A percentile compares a stretch with the other conserved stretches of the same genome.
Conservation (phyloP, 1,140 invertebrate species). For the Neoseiulus cucumeris region DNA sequence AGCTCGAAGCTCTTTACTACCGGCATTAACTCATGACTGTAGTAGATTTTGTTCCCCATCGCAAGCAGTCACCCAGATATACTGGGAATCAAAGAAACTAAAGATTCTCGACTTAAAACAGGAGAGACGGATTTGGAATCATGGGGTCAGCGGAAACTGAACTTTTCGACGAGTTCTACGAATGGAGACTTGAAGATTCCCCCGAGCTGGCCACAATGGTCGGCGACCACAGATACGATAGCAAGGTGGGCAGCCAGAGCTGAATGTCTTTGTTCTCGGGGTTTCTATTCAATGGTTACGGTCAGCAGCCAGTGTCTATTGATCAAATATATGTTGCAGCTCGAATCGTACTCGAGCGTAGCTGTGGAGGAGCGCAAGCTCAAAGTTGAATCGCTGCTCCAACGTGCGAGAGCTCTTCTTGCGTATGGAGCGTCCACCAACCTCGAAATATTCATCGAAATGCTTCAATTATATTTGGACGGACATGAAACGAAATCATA, state of each 20-base stretch:
- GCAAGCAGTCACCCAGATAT: too few relatives aligned
- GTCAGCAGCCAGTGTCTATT: background rate
- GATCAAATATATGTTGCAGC: too few relatives aligned
- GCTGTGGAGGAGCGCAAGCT: background rate
- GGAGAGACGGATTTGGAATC: too few relatives aligned
- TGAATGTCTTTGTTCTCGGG: background rate
- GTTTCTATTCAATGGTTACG: background rate
- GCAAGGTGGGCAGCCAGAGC: background rate
- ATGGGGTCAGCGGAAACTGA: constrained; percentile 14
- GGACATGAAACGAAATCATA: background rate
- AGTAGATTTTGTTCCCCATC: too few relatives aligned
- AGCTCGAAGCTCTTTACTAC: too few relatives aligned
- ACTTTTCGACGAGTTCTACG: constrained; percentile 13
- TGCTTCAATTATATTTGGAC: background rate
- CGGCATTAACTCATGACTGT: too few relatives aligned
- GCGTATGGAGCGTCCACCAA: background rate
- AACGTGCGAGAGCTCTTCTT: background rate
- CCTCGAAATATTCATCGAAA: background rate
- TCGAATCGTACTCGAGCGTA: background rate
- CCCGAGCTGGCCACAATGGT: constrained; percentile 16
- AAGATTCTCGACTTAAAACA: too few relatives aligned
- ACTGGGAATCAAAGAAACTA: too few relatives aligned
- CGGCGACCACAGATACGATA: constrained; percentile 15
- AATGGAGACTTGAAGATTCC: constrained; percentile 8
- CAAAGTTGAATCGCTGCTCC: background rate